Evolutionary conservation across 2,113 vertebrate genomes (phyloP).

Genomic region (Notothenia coriiceps): DNA sequence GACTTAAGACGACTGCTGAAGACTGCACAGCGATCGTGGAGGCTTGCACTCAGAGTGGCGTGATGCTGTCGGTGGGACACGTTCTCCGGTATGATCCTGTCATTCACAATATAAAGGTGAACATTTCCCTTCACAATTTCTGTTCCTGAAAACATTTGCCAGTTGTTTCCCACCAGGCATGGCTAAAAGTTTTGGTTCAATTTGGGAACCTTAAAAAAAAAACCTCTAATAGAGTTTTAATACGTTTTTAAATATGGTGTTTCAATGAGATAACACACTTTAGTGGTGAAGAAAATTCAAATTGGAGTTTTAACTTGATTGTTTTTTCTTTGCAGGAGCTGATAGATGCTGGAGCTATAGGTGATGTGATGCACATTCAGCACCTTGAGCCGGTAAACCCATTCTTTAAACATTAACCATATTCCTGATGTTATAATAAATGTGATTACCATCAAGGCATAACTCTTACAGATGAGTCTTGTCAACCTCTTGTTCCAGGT

Average conservation of each 20-base stretch:
- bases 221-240: not conserved
- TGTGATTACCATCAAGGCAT: not conserved
- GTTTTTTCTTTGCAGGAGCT: constrained; percentile 75
- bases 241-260: too few relatives aligned
- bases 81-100: constrained; percentile 87
- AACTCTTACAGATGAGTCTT: not conserved
- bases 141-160: not conserved
- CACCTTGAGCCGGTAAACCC: constrained; percentile 86
- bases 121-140: not conserved
- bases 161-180: not conserved
- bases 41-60: constrained; percentile 76
- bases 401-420: not conserved
- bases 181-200: not conserved
- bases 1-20: constrained; percentile 81
- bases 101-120: constrained; percentile 86
- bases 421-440: not conserved
- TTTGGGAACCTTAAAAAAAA: not conserved
- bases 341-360: constrained; percentile 83
- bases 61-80: constrained; percentile 87
- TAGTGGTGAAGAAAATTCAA: not conserved
- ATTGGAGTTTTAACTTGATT: not conserved
- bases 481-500: constrained; percentile 76
- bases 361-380: constrained; percentile 89
- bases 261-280: not conserved
- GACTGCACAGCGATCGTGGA: constrained; percentile 85